Conservation (phyloP, 2,113 vertebrate species). For the Lepisosteus oculatus region DNA sequence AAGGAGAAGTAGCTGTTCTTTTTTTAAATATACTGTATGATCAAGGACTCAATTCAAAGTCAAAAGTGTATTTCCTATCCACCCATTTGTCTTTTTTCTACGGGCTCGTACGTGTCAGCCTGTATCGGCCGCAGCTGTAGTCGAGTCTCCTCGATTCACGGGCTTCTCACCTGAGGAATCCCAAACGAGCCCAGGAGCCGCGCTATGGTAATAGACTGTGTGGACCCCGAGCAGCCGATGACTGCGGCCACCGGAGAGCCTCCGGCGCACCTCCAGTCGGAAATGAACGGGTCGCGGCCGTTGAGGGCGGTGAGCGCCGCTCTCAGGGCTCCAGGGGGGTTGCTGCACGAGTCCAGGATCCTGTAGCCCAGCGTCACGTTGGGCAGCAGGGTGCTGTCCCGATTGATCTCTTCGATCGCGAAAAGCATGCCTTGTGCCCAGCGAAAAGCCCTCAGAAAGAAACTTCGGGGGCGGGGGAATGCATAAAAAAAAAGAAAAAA, state of each 20-base stretch:
- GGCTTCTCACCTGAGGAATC: conserved; percentile 8
- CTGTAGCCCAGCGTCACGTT: conserved; percentile 14
- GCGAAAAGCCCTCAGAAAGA: conserved; percentile 14
- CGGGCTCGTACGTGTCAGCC: too few species aligned
- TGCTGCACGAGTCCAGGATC: conserved; percentile 11
- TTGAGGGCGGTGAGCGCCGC: conserved; percentile 4
- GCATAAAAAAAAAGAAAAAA: too few species aligned
- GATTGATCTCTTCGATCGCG: conserved; percentile 15
- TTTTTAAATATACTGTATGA: too few species aligned
- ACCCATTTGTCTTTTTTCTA: too few species aligned
- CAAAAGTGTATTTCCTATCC: too few species aligned
- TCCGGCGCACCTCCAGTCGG: not conserved
- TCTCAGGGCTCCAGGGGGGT: not conserved
- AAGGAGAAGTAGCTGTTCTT: too few species aligned
- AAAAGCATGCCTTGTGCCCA: conserved; percentile 19
- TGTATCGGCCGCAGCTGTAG: too few species aligned
- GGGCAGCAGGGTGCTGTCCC: not conserved
- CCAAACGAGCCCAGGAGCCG: conserved; percentile 10
- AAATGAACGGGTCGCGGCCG: not conserved
- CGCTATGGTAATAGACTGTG: conserved; percentile 17
- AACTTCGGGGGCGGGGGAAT: not conserved
- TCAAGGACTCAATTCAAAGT: too few species aligned
- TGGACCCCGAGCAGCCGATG: conserved; percentile 15
- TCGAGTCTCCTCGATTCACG: too few species aligned
- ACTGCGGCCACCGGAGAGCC: not conserved